Evolutionary conservation across 2,888 invertebrate species (phyloP), one percentile per base, ranked within the genome.

Genomic region (Calameuta pallipes): DNA sequence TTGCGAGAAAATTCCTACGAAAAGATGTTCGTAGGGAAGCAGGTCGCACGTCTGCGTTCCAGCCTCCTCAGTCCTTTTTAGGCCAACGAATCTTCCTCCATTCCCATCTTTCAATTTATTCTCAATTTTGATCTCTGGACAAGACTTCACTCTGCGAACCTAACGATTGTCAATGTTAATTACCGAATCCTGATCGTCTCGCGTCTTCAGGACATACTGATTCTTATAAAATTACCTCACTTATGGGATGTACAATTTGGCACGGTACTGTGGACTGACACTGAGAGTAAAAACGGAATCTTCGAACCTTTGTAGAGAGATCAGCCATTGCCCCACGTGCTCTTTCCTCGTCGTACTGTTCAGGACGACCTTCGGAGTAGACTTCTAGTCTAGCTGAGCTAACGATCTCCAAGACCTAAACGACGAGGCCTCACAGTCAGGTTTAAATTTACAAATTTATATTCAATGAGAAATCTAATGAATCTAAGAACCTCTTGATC

Each of bases 21-120:
- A 93, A 76, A 96, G 92, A 89, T 95, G 95, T 89, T 97, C 97
- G 89, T 97, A 96, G 75, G 95, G 95, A 93, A 95, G 94, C 83
- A 94, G 91, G 88, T 95, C 95, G 76, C 95, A 93, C 15, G 97
- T 97, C 91, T 97, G 97, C 0, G 95, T 94, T 41, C 91, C 90
- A 12, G 86, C 84, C 34, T 90, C 89, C 76, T 89, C 87, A 35
- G 84, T 84, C 77, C 79, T 83, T 77, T 83, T 87, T 13, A 77
- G 33, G 12, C 79, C 82, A 30, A 33, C 77, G 1, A 80, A 73
- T 75, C 87, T 77, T 79, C 80, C 69, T 84, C 85, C 69, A 75
- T 79, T 74, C 34, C 56, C 74, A 73, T 36, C 41, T 69, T 78
- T 77, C 71, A 80, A 78, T 33, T 82, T 81, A 56, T 83, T 84